phyloP scores from a whole-genome alignment of 2,797 vertebrate species.

The Martes flavigula region DNA sequence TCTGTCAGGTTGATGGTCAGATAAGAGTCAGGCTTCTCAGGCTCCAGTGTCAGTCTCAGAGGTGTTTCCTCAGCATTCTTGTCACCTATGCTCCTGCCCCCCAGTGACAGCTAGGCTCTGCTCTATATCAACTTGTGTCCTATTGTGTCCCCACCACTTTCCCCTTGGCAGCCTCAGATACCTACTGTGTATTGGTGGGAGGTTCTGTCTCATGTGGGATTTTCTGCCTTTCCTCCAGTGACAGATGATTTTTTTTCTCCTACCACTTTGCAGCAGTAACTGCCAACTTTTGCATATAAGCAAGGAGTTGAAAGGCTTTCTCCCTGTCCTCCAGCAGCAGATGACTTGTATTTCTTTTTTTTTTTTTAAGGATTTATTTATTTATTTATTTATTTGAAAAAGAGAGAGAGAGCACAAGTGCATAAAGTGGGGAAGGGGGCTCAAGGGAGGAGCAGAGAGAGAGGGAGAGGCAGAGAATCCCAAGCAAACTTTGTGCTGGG shows the following conservation, averaged over 20 bases:
- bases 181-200: background rate
- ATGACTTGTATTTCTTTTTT: background rate
- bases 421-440: background rate
- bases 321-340: background rate
- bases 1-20: background rate
- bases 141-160: background rate
- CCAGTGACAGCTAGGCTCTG: background rate
- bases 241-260: background rate
- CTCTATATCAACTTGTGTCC: background rate
- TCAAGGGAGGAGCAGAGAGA: background rate
- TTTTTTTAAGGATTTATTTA: background rate
- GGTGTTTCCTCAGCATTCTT: background rate
- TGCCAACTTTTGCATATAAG: background rate
- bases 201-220: too few relatives aligned
- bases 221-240: background rate
- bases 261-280: background rate
- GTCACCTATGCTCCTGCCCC: accelerated
- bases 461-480: background rate
- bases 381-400: background rate
- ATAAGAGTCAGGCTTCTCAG: background rate
- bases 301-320: background rate
- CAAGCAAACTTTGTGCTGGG: background rate
- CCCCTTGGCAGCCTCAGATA: background rate
- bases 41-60: background rate
- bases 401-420: background rate